Percentiles rank a stretch among this genome's conserved stretches.
phyloP scores from a whole-genome alignment of 2,797 vertebrate genomes.

The Silurus lanzhouensis region DNA sequence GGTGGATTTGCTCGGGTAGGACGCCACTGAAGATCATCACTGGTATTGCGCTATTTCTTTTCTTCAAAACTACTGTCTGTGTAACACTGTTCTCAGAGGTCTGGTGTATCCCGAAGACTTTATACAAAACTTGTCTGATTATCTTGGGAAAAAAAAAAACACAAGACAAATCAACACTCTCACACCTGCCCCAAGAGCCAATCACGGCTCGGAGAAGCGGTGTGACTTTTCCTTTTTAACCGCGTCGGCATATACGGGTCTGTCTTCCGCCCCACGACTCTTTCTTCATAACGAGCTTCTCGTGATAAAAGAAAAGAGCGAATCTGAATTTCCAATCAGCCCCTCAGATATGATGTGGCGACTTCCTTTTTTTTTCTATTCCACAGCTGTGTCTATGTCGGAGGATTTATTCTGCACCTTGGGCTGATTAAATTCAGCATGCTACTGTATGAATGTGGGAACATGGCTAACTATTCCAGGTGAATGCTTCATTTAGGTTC shows the following conservation, averaged over 20 bases:
- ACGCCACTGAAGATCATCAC: too few relatives aligned
- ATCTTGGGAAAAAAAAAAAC: background rate
- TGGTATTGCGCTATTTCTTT: background rate
- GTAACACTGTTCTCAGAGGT: background rate
- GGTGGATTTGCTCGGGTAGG: too few relatives aligned
- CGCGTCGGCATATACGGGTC: background rate
- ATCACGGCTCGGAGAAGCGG: constrained; percentile 19
- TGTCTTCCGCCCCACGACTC: constrained; percentile 18
- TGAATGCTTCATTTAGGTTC: constrained; percentile 30
- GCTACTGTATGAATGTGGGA: background rate
- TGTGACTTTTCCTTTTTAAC: constrained; percentile 17
- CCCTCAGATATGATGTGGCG: background rate
- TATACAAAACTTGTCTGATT: background rate
- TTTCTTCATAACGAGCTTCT: constrained; percentile 37
- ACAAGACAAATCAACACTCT: background rate
- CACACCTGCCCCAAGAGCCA: background rate
- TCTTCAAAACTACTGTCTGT: background rate
- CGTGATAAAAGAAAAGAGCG: constrained; percentile 9
- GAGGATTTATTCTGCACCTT: constrained; percentile 13
- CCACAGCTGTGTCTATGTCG: constrained; percentile 15
- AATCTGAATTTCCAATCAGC: constrained; percentile 39
- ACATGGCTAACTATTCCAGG: constrained; percentile 22
- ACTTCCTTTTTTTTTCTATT: background rate
- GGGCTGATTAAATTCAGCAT: constrained; percentile 35
- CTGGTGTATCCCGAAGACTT: background rate